These are phyloP conservation scores for Matsumyia berberina DNA, from an alignment of 2,888 invertebrate genomes.

Conservation along the genomic window DNA sequence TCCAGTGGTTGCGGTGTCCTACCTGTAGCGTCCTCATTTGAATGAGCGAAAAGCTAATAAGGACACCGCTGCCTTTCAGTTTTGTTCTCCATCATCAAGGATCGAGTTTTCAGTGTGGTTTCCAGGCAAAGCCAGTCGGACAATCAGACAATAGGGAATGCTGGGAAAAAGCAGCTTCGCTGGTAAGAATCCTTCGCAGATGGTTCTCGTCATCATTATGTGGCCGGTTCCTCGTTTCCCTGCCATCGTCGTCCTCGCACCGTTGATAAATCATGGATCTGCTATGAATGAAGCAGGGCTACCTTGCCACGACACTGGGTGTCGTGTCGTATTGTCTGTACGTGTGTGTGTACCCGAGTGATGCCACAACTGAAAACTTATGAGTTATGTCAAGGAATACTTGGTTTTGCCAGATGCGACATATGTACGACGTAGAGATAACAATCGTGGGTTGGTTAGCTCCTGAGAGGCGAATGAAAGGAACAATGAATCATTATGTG, in stretches of 20 bases:
- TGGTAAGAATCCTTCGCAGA: constrained; percentile 11
- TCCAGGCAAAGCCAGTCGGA: neutral
- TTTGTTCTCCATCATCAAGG: constrained; percentile 9
- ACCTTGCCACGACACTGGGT: neutral
- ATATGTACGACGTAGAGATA: constrained; percentile 37
- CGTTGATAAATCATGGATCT: constrained; percentile 29
- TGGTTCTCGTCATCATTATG: constrained; percentile 29
- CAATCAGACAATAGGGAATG: constrained; percentile 33
- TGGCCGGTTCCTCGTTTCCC: no score
- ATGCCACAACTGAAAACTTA: constrained; percentile 26
- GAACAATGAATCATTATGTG: constrained; percentile 54
- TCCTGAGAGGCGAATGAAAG: neutral
- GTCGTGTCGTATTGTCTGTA: constrained; percentile 32
- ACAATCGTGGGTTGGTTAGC: constrained; percentile 14
- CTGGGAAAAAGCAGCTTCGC: neutral
- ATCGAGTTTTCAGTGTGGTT: neutral
- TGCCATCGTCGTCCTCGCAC: neutral
- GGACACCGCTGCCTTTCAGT: constrained; percentile 4
- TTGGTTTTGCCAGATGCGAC: constrained; percentile 54
- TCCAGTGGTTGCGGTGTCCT: neutral
- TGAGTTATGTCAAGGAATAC: constrained; percentile 41
- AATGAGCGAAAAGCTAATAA: constrained; percentile 24
- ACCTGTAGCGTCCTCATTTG: constrained; percentile 44
- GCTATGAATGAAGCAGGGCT: constrained; percentile 1
- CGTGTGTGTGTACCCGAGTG: constrained; percentile 6